A percentile compares a stretch with the other conserved stretches of the same genome.
phyloP scores from a whole-genome alignment of 2,888 invertebrate species.

The Alviniconcha strummeri region DNA sequence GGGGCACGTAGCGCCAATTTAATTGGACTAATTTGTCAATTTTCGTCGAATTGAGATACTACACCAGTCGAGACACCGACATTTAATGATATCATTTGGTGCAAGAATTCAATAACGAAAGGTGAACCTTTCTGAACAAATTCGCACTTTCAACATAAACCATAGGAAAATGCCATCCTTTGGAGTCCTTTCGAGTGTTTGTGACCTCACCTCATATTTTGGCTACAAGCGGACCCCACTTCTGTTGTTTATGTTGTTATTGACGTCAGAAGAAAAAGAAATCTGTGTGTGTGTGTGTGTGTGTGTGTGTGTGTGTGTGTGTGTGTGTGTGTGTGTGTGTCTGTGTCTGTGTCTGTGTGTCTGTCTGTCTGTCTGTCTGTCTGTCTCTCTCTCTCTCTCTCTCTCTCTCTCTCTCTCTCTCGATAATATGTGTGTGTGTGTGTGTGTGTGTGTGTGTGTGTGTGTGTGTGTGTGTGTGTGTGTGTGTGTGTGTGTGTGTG shows the following conservation, averaged over 20 bases:
- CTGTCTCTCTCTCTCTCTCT: too few species aligned
- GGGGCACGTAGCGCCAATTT: too few species aligned
- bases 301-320: slow-evolving; percentile 1
- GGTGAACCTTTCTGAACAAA: not conserved
- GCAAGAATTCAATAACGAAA: too few species aligned
- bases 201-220: not conserved
- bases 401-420: slow-evolving; percentile 18
- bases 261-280: too few species aligned
- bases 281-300: not conserved
- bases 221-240: too few species aligned
- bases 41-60: too few species aligned
- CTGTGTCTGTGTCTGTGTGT: not conserved
- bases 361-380: not conserved
- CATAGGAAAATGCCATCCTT: not conserved
- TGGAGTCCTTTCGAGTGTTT: not conserved
- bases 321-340: not conserved
- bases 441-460: not conserved
- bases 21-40: too few species aligned
- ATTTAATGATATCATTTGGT: too few species aligned
- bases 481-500: not conserved
- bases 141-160: not conserved
- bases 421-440: not conserved
- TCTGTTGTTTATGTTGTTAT: not conserved
- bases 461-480: slow-evolving; percentile 9
- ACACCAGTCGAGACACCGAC: too few species aligned